Conservation (phyloP, 2,888 invertebrate genomes). For the Hylaea fasciaria region DNA sequence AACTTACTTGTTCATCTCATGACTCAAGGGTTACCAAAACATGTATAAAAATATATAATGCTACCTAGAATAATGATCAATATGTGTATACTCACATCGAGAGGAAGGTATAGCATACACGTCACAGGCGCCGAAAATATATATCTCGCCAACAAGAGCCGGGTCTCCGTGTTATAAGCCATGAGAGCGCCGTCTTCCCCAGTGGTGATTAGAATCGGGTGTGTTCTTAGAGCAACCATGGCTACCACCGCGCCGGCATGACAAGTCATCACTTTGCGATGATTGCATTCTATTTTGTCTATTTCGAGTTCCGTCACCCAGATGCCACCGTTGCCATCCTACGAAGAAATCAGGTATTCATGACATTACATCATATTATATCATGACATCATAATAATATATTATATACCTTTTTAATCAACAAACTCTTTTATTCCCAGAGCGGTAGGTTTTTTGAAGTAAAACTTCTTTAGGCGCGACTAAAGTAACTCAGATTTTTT, state of each 20-base stretch:
- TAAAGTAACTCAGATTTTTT: too few species aligned
- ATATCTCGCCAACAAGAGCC: slow-evolving; percentile 85
- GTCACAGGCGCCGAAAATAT: slow-evolving; percentile 81
- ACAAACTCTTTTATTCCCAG: too few species aligned
- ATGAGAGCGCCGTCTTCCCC: slow-evolving; percentile 90
- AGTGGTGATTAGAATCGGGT: slow-evolving; percentile 88
- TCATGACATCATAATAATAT: too few species aligned
- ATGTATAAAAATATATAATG: too few species aligned
- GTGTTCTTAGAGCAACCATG: slow-evolving; percentile 88
- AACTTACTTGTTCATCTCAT: too few species aligned
- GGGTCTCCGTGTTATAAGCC: slow-evolving; percentile 88
- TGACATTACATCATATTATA: too few species aligned
- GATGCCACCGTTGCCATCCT: slow-evolving; percentile 95
- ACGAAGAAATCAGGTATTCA: slow-evolving; percentile 1
- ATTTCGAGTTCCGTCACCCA: slow-evolving; percentile 78
- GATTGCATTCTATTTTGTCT: slow-evolving; percentile 73
- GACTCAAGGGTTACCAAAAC: too few species aligned
- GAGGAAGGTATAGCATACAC: slow-evolving; percentile 89
- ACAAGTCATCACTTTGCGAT: slow-evolving; percentile 84
- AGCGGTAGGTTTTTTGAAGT: too few species aligned
- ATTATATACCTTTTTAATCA: too few species aligned
- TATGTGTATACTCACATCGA: slow-evolving; percentile 83
- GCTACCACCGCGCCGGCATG: slow-evolving; percentile 91
- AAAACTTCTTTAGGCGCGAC: too few species aligned
- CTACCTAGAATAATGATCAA: too few species aligned